A percentile compares a stretch with the other conserved stretches of the same genome.
phyloP scores from a whole-genome alignment of 1,140 invertebrate species.

The Olivierus martensii region DNA sequence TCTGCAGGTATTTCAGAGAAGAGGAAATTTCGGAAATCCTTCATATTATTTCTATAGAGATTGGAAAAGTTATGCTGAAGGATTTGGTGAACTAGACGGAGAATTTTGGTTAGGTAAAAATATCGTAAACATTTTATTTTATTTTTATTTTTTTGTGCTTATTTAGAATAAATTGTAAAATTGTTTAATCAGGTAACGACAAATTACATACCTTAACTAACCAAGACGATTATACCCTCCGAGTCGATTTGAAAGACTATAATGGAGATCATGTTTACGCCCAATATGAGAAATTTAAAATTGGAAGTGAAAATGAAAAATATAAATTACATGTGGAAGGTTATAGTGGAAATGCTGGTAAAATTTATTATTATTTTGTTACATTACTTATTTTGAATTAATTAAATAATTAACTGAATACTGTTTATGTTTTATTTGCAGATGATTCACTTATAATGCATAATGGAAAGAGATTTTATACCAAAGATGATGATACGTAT shows the following conservation, averaged over 20 bases:
- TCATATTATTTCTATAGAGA: constrained; percentile 28
- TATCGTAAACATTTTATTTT: too few species aligned
- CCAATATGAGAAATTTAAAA: constrained; percentile 45
- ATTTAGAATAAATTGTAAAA: too few species aligned
- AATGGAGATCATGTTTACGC: constrained; percentile 36
- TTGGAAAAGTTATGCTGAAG: constrained; percentile 35
- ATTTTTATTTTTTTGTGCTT: too few species aligned
- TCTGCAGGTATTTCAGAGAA: constrained; percentile 9
- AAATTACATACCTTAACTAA: constrained; percentile 32
- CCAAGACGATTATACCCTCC: constrained; percentile 37
- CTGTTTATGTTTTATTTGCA: not conserved
- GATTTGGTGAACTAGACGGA: constrained; percentile 31
- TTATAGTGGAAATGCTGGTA: constrained; percentile 45
- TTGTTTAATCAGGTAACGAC: constrained; percentile 30
- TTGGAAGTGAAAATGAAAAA: constrained; percentile 45
- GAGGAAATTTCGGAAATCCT: constrained; percentile 8
- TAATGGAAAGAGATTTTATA: constrained; percentile 53
- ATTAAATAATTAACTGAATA: too few species aligned
- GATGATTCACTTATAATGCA: constrained; percentile 37
- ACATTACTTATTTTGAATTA: too few species aligned
- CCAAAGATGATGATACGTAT: constrained; percentile 48
- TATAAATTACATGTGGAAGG: constrained; percentile 44
- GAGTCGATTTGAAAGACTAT: constrained; percentile 48
- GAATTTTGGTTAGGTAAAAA: constrained; percentile 31
- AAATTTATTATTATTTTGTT: constrained; percentile 23